phyloP scores from a whole-genome alignment of 2,888 invertebrate genomes.

The Drosophila yooni region DNA sequence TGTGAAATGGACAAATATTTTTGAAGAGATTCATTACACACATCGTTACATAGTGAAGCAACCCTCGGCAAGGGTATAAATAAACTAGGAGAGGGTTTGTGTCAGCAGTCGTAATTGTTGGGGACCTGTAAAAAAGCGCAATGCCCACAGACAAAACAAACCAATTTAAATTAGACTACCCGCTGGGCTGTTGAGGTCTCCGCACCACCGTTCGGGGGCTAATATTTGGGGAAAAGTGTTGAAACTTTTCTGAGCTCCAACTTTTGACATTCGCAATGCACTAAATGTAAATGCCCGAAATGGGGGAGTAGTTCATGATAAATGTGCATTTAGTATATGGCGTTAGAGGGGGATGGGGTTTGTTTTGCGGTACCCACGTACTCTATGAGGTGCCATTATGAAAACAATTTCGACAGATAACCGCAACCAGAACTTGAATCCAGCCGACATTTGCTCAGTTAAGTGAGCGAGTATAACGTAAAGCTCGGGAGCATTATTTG shows the following conservation, averaged over 20 bases:
- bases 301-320: slow-evolving; percentile 56
- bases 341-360: neutral
- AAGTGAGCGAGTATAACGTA: slow-evolving; percentile 32
- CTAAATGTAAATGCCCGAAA: slow-evolving; percentile 71
- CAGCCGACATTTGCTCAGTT: slow-evolving; percentile 43
- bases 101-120: slow-evolving; percentile 70
- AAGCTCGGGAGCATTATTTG: slow-evolving; percentile 42
- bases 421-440: slow-evolving; percentile 49
- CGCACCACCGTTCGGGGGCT: slow-evolving; percentile 17
- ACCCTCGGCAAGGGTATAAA: slow-evolving; percentile 24
- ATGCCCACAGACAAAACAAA: slow-evolving; percentile 80
- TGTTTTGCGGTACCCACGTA: slow-evolving; percentile 26
- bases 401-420: slow-evolving; percentile 71
- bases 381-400: slow-evolving; percentile 64
- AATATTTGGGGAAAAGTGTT: slow-evolving; percentile 68
- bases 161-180: slow-evolving; percentile 83
- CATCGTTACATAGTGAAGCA: neutral
- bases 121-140: slow-evolving; percentile 74
- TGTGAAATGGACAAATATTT: neutral
- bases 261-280: slow-evolving; percentile 78
- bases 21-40: neutral
- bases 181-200: slow-evolving; percentile 66
- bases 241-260: slow-evolving; percentile 70
- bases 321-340: slow-evolving; percentile 59
- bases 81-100: slow-evolving; percentile 26